phyloP scores from a whole-genome alignment of 2,888 invertebrate genomes.

The Ditula angustiorana region DNA sequence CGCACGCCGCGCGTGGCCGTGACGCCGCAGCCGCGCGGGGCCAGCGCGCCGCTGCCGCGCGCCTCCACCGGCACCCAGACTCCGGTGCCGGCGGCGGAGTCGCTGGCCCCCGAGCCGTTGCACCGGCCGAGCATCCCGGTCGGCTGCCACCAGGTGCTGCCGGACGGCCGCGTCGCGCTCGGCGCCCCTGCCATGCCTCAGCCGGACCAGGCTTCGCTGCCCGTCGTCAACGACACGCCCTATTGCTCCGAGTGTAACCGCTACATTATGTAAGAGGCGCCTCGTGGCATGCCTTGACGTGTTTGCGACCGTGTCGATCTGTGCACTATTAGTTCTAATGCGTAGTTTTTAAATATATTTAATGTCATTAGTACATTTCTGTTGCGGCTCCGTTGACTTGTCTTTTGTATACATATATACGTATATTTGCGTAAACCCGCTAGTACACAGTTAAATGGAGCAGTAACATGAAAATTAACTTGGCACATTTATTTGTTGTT shows the following conservation, averaged over 20 bases:
- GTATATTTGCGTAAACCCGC: background rate
- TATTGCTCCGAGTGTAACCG: conserved; percentile 94
- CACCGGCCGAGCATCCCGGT: conserved; percentile 84
- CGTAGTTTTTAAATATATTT: conserved; percentile 63
- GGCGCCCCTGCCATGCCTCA: conserved; percentile 65
- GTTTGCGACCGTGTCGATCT: conserved; percentile 85
- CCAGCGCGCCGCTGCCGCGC: conserved; percentile 55
- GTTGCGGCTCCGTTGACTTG: conserved; percentile 55
- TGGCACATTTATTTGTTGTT: conserved; percentile 20
- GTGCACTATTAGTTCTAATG: conserved; percentile 69
- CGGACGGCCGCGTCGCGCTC: conserved; percentile 81
- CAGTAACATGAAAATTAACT: conserved; percentile 50
- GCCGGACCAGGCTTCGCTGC: conserved; percentile 62
- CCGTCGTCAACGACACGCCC: conserved; percentile 85
- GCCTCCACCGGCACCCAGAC: conserved; percentile 78
- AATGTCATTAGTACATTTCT: conserved; percentile 55
- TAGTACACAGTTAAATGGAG: conserved; percentile 47
- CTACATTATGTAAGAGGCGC: conserved; percentile 93
- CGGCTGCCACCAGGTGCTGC: conserved; percentile 82
- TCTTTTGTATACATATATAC: background rate
- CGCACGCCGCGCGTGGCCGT: conserved; percentile 73
- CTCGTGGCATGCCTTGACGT: conserved; percentile 77
- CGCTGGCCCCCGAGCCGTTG: conserved; percentile 64
- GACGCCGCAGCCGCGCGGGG: conserved; percentile 68
- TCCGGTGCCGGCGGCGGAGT: conserved; percentile 57